These are phyloP conservation scores for Eilema caniola DNA, from an alignment of 2,888 invertebrate genomes.

Conservation along the genomic window DNA sequence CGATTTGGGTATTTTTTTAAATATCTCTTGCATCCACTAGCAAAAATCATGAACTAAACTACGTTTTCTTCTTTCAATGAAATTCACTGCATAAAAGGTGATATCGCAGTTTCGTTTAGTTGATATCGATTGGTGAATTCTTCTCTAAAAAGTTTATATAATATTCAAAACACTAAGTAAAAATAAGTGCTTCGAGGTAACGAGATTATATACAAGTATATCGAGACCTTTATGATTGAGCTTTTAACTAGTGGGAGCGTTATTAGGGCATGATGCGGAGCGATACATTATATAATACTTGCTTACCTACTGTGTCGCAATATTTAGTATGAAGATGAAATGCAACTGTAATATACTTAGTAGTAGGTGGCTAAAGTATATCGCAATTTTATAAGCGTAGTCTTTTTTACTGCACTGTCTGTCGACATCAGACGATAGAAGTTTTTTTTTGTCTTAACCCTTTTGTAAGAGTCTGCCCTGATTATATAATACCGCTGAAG, in stretches of 20 bases:
- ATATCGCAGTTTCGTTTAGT: too few relatives aligned
- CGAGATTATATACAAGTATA: background rate
- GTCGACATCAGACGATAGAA: constrained; percentile 43
- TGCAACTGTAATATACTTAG: constrained; percentile 8
- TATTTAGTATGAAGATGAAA: constrained; percentile 33
- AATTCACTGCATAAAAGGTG: too few relatives aligned
- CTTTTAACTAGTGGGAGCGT: constrained; percentile 11
- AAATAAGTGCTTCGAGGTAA: background rate
- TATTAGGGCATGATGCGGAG: constrained; percentile 32
- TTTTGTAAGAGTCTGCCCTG: background rate
- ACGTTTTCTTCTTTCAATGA: too few relatives aligned
- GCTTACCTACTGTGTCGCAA: constrained; percentile 35
- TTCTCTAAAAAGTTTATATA: background rate
- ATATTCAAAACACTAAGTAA: background rate
- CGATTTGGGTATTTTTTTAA: too few relatives aligned
- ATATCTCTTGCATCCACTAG: too few relatives aligned
- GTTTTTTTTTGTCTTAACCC: background rate
- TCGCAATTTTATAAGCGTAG: constrained; percentile 39
- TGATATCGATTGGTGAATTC: too few relatives aligned
- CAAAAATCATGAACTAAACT: too few relatives aligned
- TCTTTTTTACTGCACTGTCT: constrained; percentile 41
- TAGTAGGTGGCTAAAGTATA: constrained; percentile 37
- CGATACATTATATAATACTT: constrained; percentile 40
- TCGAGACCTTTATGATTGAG: constrained; percentile 4
- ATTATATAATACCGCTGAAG: background rate